phyloP scores from a whole-genome alignment of 2,797 vertebrate species.

The Sciurus carolinensis region DNA sequence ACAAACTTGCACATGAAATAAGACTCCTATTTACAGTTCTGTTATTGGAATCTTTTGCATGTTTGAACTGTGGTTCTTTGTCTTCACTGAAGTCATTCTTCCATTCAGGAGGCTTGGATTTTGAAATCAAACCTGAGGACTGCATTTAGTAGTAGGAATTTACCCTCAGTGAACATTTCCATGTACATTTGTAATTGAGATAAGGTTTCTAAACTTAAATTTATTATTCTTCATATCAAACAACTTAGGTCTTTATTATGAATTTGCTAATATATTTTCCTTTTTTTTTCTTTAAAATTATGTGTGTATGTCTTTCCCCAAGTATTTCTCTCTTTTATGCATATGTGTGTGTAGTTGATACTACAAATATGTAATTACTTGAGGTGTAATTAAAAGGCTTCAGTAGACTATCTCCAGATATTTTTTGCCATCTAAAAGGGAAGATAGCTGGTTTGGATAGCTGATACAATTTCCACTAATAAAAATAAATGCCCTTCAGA shows the following conservation, averaged over 20 bases:
- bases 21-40: not conserved
- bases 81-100: slow-evolving; percentile 1
- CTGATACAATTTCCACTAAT: slow-evolving; percentile 49
- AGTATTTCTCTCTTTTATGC: not conserved
- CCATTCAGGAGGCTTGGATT: not conserved
- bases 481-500: slow-evolving; percentile 76
- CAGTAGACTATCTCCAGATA: slow-evolving; percentile 4
- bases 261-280: slow-evolving; percentile 29
- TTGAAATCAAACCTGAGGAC: slow-evolving; percentile 28
- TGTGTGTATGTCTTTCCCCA: not conserved
- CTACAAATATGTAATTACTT: slow-evolving; percentile 36
- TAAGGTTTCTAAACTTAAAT: slow-evolving; percentile 36
- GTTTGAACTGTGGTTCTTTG: slow-evolving; percentile 18
- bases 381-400: slow-evolving; percentile 57
- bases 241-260: slow-evolving; percentile 18
- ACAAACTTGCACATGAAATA: not conserved
- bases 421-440: not conserved
- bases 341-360: not conserved
- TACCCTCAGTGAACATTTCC: slow-evolving; percentile 23
- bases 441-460: slow-evolving; percentile 9
- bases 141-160: slow-evolving; percentile 13
- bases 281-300: slow-evolving; percentile 45
- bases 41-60: not conserved
- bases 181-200: not conserved
- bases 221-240: slow-evolving; percentile 24